These are phyloP conservation scores for Hemibagrus guttatus DNA, from an alignment of 2,797 vertebrate species.

Conservation along the genomic window DNA sequence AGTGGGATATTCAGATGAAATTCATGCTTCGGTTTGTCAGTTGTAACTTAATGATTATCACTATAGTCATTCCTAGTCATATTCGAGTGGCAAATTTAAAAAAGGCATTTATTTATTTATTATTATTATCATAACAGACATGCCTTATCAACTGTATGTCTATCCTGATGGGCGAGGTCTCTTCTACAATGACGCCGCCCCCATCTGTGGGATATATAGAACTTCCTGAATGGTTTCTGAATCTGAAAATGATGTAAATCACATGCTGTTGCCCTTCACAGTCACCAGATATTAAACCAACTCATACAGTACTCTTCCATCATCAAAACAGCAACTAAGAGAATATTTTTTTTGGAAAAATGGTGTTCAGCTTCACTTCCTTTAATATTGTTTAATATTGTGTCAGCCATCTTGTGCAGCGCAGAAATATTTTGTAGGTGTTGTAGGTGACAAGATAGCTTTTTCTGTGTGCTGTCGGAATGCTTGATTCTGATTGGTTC, in stretches of 20 bases:
- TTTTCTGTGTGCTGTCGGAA: neutral
- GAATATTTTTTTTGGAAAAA: too few species aligned
- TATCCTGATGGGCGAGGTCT: neutral
- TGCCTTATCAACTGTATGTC: neutral
- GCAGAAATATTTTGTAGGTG: neutral
- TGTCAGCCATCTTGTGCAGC: neutral
- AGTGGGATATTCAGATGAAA: neutral
- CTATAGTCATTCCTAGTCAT: neutral
- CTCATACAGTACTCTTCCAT: neutral
- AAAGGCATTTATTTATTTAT: neutral
- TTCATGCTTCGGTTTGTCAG: neutral
- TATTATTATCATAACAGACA: too few species aligned
- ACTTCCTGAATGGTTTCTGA: neutral
- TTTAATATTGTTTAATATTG: neutral
- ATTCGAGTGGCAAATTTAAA: neutral
- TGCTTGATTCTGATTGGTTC: neutral
- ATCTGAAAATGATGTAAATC: neutral
- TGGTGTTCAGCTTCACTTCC: neutral
- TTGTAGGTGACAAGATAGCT: neutral
- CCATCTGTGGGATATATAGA: neutral
- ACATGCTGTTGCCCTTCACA: neutral
- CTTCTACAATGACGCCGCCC: neutral
- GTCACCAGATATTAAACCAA: neutral
- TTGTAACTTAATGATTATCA: neutral
- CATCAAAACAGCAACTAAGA: neutral